Base-by-base conservation (phyloP, 53 echinoderm and acorn worm species). In the Arbacia lixula region DNA sequence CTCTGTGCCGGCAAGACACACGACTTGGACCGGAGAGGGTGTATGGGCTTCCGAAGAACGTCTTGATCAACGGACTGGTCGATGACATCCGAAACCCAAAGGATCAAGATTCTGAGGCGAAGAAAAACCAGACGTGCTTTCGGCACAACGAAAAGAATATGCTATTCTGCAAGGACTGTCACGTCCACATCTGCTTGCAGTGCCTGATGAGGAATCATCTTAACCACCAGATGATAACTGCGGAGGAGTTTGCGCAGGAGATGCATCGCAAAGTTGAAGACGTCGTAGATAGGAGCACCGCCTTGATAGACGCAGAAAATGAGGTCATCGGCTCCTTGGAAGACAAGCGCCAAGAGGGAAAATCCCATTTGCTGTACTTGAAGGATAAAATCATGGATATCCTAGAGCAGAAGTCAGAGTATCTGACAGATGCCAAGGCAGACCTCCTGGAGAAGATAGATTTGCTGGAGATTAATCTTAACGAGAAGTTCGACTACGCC, bases 181-280 rank as follows among this genome's bases (percentile, higher is more conserved):
- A 33, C 3, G 66, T 66, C 20, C 37, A 66, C 1, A 66, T 66
- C 36, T 66, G 66, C 38, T 36, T 66, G 36, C 14, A 38, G 6
- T 66, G 66, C 21, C 20, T 66, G 19, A 38, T 66, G 20, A 20
- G 36, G 0, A 38, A 3, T 9, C 66, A 66, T 36, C 66, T 66
- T n/a, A 66, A 66, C 31, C 66, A 66, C 66, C 66, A n/a, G 20
- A 66, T 66, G 66, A 66, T 37, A 66, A 35, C 66, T 22, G 38
- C 21, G 28, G 37, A 66, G 36, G 66, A n/a, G 10, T 66, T 66
- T 3, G 37, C 36, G 66, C 36, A 10, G 5, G 66, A 66, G 36
- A 66, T 66, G 21, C 66, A 37, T 21, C 36, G 38, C 20, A 66
- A 66, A 38, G 66, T 66, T 3, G 66, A 66, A 20, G 36, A 38